Evolutionary conservation across 2,797 vertebrate genomes (phyloP), one percentile per base, ranked within the genome.

Genomic region (Psittacula derbiana): DNA sequence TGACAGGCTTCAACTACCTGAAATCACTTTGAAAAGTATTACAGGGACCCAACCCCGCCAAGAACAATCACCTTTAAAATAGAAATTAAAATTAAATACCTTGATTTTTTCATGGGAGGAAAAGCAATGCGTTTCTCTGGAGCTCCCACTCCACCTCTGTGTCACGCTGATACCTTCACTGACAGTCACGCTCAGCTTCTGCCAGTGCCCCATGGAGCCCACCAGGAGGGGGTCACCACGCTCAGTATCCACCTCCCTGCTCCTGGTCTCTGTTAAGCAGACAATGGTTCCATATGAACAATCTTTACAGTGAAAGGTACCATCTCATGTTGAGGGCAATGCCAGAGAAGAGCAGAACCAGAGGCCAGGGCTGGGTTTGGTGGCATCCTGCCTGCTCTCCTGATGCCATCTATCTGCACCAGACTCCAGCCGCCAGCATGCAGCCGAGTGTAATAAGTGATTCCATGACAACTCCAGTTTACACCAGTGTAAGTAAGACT

Each of bases 11-110:
- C 86, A 91, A 25, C 81, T 53, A 36, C 52, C 64, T 92, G 71
- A 91, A 91, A 82, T 67, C 23, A 30, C 73, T 87, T 89, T 43
- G 64, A 50, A 11, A 91, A 95, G 74, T 46, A 21, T 70, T 81
- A 55, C 31, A 72, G 62, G 60, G 55, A 80, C 61, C n/a, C 44
- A 85, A 80, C 44, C 53, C 66, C 84, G 64, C 36, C 84, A 93
- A 89, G 69, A 93, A 78, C 84, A 83, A 76, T 89, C 78, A 94
- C 43, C 43, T 58, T 89, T 71, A 83, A 92, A 93, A 87, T 12
- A 92, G 52, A 87, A 94, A 92, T 93, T 13, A 72, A 86, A 81
- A 70, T 58, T 44, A 86, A 95, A 47, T 69, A 69, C 61, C 52
- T 80, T 78, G 40, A 9, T 40, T 79, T 75, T 64, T 80, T 64